These are phyloP conservation scores for Atrina japonica DNA, from an alignment of 2,888 invertebrate genomes.

Conservation along the genomic window DNA sequence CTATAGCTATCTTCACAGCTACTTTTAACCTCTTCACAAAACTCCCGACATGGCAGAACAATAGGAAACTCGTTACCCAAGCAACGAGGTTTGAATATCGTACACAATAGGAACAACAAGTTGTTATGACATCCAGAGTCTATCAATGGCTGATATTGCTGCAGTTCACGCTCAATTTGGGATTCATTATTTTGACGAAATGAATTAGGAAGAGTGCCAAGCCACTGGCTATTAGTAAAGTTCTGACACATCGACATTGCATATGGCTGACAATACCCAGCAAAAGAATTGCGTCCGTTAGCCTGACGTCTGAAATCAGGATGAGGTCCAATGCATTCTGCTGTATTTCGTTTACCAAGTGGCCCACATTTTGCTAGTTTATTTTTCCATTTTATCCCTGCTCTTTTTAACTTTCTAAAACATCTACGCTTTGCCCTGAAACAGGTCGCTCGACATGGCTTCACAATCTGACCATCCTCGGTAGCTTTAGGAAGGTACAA, in stretches of 20 bases:
- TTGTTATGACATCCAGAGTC: conserved; percentile 58
- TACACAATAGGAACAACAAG: conserved; percentile 67
- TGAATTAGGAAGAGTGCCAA: conserved; percentile 70
- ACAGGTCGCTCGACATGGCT: conserved; percentile 66
- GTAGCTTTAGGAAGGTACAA: conserved; percentile 62
- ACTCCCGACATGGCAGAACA: conserved; percentile 66
- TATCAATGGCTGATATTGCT: conserved; percentile 58
- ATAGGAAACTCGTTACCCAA: conserved; percentile 42
- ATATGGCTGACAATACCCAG: conserved; percentile 12
- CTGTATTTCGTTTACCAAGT: not conserved
- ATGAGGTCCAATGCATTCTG: not conserved
- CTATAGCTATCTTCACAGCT: conserved; percentile 54
- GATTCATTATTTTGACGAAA: conserved; percentile 62
- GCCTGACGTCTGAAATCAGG: too few relatives aligned
- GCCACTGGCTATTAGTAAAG: conserved; percentile 40
- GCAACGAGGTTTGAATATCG: conserved; percentile 68
- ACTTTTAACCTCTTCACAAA: conserved; percentile 60
- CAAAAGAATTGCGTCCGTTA: not conserved
- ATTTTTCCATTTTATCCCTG: conserved; percentile 55
- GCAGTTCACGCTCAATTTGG: conserved; percentile 60
- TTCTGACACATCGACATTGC: not conserved
- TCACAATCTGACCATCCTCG: conserved; percentile 5
- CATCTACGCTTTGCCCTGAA: conserved; percentile 59
- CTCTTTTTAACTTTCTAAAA: conserved; percentile 45
- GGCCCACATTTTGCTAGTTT: conserved; percentile 46